phyloP scores from a whole-genome alignment of 2,888 invertebrate genomes.

The Sinodicranocentrus sp. region DNA sequence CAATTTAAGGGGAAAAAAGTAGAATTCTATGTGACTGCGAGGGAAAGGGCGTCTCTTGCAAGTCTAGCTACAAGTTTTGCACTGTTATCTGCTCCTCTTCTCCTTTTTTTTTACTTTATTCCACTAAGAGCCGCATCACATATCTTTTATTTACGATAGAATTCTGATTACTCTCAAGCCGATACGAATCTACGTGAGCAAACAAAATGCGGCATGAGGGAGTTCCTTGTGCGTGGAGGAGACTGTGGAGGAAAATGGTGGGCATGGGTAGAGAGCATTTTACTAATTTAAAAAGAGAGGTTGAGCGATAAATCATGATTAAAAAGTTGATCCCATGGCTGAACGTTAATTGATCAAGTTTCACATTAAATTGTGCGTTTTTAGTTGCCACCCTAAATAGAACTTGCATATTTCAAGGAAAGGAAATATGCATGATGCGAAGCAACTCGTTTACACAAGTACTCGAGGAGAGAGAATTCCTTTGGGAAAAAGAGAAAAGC shows the following conservation, averaged over 20 bases:
- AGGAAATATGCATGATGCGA: too few species aligned
- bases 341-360: constrained; percentile 61
- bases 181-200: constrained; percentile 19
- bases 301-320: constrained; percentile 58
- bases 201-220: background rate
- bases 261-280: background rate
- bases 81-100: background rate
- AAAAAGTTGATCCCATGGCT: constrained; percentile 59
- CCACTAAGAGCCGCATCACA: constrained; percentile 29
- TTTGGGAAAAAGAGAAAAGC: constrained; percentile 14
- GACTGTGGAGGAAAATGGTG: background rate
- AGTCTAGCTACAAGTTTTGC: background rate
- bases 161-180: constrained; percentile 45
- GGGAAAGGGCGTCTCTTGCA: background rate
- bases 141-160: constrained; percentile 63
- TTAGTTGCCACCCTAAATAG: too few species aligned
- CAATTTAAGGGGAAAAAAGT: constrained; percentile 43
- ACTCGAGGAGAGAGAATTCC: too few species aligned
- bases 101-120: constrained; percentile 15
- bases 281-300: constrained; percentile 45
- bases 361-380: constrained; percentile 27
- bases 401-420: too few species aligned
- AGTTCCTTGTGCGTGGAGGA: background rate
- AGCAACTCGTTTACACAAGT: too few species aligned
- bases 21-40: constrained; percentile 47